Evolutionary conservation across 2,113 vertebrate genomes (phyloP), one percentile per base, ranked within the genome.

Genomic region (Chloebia gouldiae): DNA sequence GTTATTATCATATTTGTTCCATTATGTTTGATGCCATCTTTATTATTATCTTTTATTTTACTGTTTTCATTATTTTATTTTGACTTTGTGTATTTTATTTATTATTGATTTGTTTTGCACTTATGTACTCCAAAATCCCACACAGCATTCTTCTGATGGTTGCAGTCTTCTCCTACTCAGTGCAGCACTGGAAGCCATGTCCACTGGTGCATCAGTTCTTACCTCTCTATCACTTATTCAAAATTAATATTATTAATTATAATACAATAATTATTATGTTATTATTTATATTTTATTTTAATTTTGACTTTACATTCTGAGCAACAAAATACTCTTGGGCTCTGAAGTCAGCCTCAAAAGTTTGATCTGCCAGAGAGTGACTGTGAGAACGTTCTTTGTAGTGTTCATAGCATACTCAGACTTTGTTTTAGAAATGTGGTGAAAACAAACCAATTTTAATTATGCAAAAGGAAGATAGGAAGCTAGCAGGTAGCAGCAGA

Each of bases 41-140:
- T 73, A 56, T 65, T 40, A 10, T 44, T 54, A 15, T 28, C 3
- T 73, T 63, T 47, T 33, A 35, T 30, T 59, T 7, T 47, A 2
- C 47, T 33, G 27, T 23, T 70, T 53, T 59, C 5, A 15, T 45
- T 15, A 8, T 69, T 57, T 49, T 21, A 18, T 64, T 73, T 66
- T 66, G 23, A n/a, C 27, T 44, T 59, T 30, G 8, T 42, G 13
- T 60, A 16, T 40, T 47, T 54, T 60, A 40, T 75, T 76, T 76
- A 53, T 61, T 77, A 51, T 44, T 31, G 5, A 11, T 3, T 82
- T 45, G 9, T 44, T 92, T 73, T 77, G 23, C 25, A 5, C 10
- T 83, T 22, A 14, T 0, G 0, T 59, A 24, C 13, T 44, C 42
- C 30, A 10, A 0, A 15, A 20, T 60, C 13, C 44, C 22, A 71